phyloP scores from a whole-genome alignment of 30 jellyfish, hydroid and myxozoan species.

The Turritopsis rubra region DNA sequence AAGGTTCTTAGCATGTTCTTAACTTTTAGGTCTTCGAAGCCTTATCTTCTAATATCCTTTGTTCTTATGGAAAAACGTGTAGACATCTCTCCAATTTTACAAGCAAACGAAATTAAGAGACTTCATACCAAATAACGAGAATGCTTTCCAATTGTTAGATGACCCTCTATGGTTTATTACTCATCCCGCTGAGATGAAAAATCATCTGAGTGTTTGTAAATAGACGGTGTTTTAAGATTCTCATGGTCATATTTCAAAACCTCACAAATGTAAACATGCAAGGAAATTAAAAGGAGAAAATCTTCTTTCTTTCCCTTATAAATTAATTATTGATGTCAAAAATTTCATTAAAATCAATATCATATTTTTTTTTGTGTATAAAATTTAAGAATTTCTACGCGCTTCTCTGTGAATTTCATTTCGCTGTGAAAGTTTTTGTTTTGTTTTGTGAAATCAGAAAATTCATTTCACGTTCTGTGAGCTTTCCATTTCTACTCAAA shows the following conservation, averaged over 20 bases:
- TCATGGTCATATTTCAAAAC: background rate
- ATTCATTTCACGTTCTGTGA: no score
- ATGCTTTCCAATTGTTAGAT: no score
- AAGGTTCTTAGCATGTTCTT: no score
- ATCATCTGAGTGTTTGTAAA: background rate
- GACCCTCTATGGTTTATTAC: background rate
- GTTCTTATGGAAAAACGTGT: no score
- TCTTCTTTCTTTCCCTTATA: background rate
- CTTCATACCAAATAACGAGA: no score
- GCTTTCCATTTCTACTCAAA: no score
- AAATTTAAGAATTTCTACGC: background rate
- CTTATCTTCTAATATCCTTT: no score
- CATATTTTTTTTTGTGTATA: background rate
- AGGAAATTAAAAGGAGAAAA: background rate
- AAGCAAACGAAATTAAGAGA: no score
- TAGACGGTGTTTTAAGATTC: background rate
- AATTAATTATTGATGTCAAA: background rate
- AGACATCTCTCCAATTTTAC: background rate
- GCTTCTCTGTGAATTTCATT: background rate
- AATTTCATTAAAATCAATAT: background rate
- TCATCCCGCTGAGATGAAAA: background rate
- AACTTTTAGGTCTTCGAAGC: no score
- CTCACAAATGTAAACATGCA: background rate
- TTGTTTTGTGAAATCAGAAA: no score
- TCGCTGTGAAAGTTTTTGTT: no score